A percentile compares a stretch with the other conserved stretches of the same genome.
phyloP scores from a whole-genome alignment of 2,797 vertebrate species.

The Malacoctenus gilli region DNA sequence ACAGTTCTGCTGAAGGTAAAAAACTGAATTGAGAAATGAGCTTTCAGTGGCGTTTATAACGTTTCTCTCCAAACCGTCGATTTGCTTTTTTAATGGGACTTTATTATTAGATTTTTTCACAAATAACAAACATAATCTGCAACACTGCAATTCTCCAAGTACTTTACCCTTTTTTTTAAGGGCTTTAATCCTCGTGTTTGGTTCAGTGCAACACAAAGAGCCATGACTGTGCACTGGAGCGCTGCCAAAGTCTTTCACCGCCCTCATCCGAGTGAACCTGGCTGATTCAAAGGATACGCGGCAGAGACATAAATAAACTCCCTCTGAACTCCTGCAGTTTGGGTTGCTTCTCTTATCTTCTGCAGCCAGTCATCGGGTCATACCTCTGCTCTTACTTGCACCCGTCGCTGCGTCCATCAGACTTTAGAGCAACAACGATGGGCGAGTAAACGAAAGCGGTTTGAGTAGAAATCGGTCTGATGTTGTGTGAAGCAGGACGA shows the following conservation, averaged over 20 bases:
- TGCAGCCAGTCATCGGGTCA: constrained; percentile 33
- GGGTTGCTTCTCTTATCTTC: constrained; percentile 52
- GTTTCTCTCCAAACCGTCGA: too few species aligned
- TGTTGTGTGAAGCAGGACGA: constrained; percentile 24
- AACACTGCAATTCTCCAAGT: constrained; percentile 26
- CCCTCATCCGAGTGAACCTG: constrained; percentile 48
- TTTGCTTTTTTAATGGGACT: constrained; percentile 2
- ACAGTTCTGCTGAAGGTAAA: too few species aligned
- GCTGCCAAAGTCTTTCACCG: constrained; percentile 35
- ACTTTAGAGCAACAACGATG: neutral
- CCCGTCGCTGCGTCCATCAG: constrained; percentile 24
- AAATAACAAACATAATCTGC: constrained; percentile 4
- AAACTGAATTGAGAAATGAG: too few species aligned
- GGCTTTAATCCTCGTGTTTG: constrained; percentile 48
- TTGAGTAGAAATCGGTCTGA: neutral
- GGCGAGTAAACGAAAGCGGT: neutral
- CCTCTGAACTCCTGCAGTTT: constrained; percentile 55
- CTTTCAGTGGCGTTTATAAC: neutral
- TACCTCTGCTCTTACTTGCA: constrained; percentile 71
- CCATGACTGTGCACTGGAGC: constrained; percentile 39
- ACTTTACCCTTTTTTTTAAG: constrained; percentile 24
- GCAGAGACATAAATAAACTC: constrained; percentile 47
- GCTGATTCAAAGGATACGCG: constrained; percentile 48
- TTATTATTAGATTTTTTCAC: neutral
- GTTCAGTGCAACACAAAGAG: constrained; percentile 37